Conservation (phyloP, 2,797 vertebrate species). For the Leptodactylus fallax region DNA sequence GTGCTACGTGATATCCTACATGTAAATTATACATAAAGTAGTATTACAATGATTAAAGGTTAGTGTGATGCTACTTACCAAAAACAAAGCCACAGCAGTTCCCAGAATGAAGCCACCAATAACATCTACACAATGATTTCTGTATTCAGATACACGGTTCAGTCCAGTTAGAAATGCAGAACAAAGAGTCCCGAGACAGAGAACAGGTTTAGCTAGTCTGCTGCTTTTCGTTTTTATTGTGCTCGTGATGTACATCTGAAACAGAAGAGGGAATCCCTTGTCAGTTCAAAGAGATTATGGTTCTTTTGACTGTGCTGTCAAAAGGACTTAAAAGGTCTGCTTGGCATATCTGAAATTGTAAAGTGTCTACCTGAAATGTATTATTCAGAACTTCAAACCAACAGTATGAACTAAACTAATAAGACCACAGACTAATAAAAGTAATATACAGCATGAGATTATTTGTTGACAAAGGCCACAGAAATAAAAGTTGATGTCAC, state of each 20-base stretch:
- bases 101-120: slow-evolving; percentile 95
- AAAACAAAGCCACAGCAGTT: slow-evolving; percentile 90
- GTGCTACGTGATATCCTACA: too few relatives aligned
- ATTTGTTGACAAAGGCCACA: background rate
- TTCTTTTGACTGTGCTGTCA: slow-evolving; percentile 8
- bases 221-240: slow-evolving; percentile 98
- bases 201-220: slow-evolving; percentile 93
- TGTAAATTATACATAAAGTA: too few relatives aligned
- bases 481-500: background rate
- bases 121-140: slow-evolving; percentile 96
- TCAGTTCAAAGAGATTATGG: background rate
- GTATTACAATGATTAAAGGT: too few relatives aligned
- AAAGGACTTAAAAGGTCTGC: slow-evolving; percentile 6
- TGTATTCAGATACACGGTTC: slow-evolving; percentile 96
- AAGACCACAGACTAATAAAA: background rate
- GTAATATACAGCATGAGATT: background rate
- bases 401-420: background rate
- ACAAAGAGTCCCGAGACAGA: slow-evolving; percentile 93
- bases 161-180: slow-evolving; percentile 94
- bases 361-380: background rate
- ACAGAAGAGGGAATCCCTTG: slow-evolving; percentile 37
- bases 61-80: slow-evolving; percentile 79
- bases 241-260: slow-evolving; percentile 99
- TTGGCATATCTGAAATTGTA: background rate
- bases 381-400: background rate